A percentile compares a stretch with the other conserved stretches of the same genome.
Evolutionary conservation across 2,113 vertebrate genomes (phyloP).

Genomic region (Gallinago undulata): DNA sequence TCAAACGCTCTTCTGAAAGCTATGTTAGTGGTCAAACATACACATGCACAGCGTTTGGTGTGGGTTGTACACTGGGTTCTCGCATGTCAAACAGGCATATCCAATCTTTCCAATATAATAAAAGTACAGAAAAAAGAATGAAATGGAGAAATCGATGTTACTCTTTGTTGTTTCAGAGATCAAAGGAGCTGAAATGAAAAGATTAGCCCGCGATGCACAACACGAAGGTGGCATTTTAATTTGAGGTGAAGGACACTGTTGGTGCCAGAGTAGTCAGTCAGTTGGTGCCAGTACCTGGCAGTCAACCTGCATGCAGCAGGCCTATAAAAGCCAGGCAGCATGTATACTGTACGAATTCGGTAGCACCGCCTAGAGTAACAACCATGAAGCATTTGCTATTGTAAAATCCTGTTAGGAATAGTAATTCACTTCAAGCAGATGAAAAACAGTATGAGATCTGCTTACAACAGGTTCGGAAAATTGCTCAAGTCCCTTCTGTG

Average conservation of each 20-base stretch:
- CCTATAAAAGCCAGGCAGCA: not conserved
- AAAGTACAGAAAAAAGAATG: not conserved
- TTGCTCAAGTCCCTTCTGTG: not conserved
- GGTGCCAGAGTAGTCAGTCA: not conserved
- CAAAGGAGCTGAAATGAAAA: not conserved
- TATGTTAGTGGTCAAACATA: not conserved
- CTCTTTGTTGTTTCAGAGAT: not conserved
- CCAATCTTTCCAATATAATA: not conserved
- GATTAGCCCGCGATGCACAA: not conserved
- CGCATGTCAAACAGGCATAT: not conserved
- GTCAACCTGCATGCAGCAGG: not conserved
- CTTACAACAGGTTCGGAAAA: constrained; percentile 12
- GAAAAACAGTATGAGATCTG: constrained; percentile 13
- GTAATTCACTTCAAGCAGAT: not conserved
- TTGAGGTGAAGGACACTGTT: not conserved
- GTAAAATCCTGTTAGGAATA: not conserved
- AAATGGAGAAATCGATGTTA: not conserved
- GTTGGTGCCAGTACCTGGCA: not conserved
- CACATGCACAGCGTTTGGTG: not conserved
- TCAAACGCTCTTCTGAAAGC: not conserved
- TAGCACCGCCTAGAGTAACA: not conserved
- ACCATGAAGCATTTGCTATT: not conserved
- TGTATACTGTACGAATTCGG: rapidly evolving
- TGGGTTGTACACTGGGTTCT: constrained; percentile 29
- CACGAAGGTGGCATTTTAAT: not conserved